Evolutionary conservation across 30 jellyfish, hydroid and myxozoan species (phyloP).

Genomic region (Catostylus mosaicus): DNA sequence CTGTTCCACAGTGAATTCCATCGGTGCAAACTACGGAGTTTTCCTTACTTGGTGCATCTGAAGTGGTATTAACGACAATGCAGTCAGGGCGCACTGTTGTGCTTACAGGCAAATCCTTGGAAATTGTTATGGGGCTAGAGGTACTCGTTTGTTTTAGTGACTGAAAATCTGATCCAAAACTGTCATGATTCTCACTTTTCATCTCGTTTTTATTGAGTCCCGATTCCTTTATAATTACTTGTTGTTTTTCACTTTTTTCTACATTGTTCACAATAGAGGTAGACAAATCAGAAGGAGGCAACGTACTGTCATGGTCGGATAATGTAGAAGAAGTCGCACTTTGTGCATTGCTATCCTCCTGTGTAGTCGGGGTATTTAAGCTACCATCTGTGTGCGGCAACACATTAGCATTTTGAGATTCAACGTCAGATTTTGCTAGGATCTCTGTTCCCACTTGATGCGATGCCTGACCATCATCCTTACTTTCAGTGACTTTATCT

Average conservation of each 20-base stretch:
- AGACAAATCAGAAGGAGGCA: too few species aligned
- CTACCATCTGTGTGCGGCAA: not conserved
- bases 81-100: not conserved
- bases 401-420: not conserved
- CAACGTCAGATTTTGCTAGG: not conserved
- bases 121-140: not conserved
- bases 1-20: slow-evolving; percentile 83
- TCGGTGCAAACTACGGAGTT: slow-evolving; percentile 36
- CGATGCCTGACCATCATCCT: not conserved
- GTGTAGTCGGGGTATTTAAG: not conserved
- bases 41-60: not conserved
- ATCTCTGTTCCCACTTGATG: not conserved
- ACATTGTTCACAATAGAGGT: too few species aligned
- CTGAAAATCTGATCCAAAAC: not conserved
- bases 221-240: not conserved
- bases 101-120: not conserved
- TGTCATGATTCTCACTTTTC: not conserved
- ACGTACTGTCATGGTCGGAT: not conserved
- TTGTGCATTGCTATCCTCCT: not conserved
- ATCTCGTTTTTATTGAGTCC: not conserved
- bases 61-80: not conserved
- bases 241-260: not conserved
- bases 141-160: not conserved
- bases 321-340: not conserved
- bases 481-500: not conserved